Conservation (phyloP, 2,797 vertebrate species). For the Smutsia gigantea region DNA sequence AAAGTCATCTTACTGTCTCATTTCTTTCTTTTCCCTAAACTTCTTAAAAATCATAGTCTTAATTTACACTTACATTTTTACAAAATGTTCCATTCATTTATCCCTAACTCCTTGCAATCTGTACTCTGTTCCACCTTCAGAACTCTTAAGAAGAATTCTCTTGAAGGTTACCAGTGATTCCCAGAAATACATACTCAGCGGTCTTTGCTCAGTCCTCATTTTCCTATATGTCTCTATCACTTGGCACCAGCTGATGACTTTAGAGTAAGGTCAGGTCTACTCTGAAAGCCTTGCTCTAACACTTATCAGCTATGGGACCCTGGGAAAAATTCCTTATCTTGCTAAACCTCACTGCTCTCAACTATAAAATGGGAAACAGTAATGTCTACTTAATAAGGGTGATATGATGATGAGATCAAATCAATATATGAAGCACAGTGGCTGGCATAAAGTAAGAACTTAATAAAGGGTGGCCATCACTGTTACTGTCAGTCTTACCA, state of each 20-base stretch:
- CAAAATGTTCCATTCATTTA: neutral
- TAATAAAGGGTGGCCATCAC: neutral
- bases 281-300: neutral
- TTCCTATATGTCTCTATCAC: neutral
- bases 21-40: neutral
- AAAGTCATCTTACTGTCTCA: neutral
- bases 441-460: neutral
- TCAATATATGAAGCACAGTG: neutral
- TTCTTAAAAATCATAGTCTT: neutral
- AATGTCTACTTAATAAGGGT: neutral
- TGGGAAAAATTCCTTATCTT: neutral
- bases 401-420: neutral
- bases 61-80: neutral
- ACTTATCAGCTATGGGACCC: neutral
- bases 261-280: neutral
- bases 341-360: slow-evolving; percentile 43
- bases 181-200: slow-evolving; percentile 5
- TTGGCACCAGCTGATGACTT: neutral
- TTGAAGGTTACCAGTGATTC: neutral
- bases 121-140: neutral
- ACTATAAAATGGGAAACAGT: neutral
- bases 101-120: neutral
- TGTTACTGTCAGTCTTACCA: neutral
- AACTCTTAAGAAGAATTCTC: neutral
- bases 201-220: neutral